A percentile compares a stretch with the other conserved stretches of the same genome.
Evolutionary conservation across 2,113 vertebrate genomes (phyloP).

Genomic region (Bucco capensis): DNA sequence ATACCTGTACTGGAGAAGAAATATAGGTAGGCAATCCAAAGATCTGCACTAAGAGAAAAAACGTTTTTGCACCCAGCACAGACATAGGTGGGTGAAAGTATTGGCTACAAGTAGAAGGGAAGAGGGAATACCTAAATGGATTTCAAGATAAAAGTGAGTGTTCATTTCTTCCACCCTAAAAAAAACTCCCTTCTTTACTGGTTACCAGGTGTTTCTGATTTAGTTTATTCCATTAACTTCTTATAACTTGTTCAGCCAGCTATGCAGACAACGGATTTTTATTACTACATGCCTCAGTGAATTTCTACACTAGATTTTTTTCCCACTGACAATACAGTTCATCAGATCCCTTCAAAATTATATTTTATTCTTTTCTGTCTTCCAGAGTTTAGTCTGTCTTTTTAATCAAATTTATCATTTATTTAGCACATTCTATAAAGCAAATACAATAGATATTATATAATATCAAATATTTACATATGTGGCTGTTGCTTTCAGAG

Average conservation of each 20-base stretch:
- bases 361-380: not conserved
- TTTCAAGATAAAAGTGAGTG: not conserved
- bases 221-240: constrained; percentile 47
- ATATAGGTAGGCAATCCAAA: not conserved
- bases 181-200: not conserved
- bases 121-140: not conserved
- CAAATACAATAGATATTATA: not conserved
- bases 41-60: not conserved
- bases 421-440: not conserved
- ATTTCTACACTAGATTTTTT: not conserved
- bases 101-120: not conserved
- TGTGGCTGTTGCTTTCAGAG: not conserved
- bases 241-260: constrained; percentile 48
- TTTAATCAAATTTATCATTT: not conserved
- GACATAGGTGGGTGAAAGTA: not conserved
- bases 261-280: constrained; percentile 56
- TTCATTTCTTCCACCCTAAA: not conserved
- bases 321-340: not conserved
- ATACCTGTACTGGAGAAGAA: not conserved
- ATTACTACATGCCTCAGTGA: not conserved
- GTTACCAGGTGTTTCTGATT: constrained; percentile 49
- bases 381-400: not conserved
- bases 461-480: not conserved
- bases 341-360: not conserved
- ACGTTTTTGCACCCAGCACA: not conserved